Base-by-base conservation (phyloP, 2,797 vertebrate species). In the Lagodon rhomboides region DNA sequence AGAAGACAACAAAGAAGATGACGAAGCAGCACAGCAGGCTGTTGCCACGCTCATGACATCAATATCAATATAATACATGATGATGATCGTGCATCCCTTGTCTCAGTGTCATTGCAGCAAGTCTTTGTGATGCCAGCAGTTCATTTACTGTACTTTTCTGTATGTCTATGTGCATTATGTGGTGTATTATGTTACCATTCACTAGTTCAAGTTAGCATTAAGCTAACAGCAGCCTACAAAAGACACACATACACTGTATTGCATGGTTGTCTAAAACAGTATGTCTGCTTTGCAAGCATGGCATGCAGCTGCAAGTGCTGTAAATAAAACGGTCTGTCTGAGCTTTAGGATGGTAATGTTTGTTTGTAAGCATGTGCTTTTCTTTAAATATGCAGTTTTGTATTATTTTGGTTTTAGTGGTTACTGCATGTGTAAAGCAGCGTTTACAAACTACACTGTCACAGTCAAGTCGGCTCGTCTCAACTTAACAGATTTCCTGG, bases 271-370 rank as follows among this genome's bases (percentile, higher is more conserved):
- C 38, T 11, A 38, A 38, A 38, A 49, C 27, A 68, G 34, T 49
- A 18, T 30, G 4, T 44, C 55, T 64, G 59, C 20, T 22, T 66
- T 79, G 20, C 17, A 67, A 79, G 85, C 89, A 91, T 85, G 85
- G 68, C 75, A 75, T 85, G 80, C 5, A 27, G 67, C 62, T 75
- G 51, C 62, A 30, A 49, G 51, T 25, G 50, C 38, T 44, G 20
- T 23, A 22, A 18, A 56, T 23, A 43, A 16, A 23, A 60, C 30
- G 1, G n/a, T 54, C 18, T 75, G 49, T 38, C 1, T 47, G 17
- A 25, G 41, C 25, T 49, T 38, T 20, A 50, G 47, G 67, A 34
- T 49, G 27, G 12, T 46, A 11, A 20, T 38, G 8, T 63, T 50
- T 75, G 11, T 30, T 13, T 71, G 18, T 22, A 12, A 62, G 76